A percentile compares a stretch with the other conserved stretches of the same genome.
Evolutionary conservation across 1,140 invertebrate species (phyloP).

Genomic region (Papilio polytes): DNA sequence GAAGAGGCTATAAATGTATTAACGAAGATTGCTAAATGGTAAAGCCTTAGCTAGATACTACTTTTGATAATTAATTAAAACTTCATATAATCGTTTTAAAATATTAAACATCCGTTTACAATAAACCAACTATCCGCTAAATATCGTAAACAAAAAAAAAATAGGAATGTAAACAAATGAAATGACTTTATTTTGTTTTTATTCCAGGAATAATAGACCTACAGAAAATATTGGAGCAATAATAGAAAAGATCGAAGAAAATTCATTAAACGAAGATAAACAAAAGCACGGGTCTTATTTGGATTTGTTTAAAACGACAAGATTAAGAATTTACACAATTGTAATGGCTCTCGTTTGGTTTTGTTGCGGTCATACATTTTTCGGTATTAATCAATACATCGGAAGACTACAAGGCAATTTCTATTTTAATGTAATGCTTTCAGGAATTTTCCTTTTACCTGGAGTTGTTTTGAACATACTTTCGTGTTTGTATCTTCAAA

Average conservation of each 20-base stretch:
- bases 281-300: conserved; percentile 61
- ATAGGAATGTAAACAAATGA: too few relatives aligned
- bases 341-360: conserved; percentile 88
- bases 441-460: conserved; percentile 85
- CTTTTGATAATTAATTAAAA: too few relatives aligned
- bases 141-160: not conserved
- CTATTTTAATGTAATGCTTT: conserved; percentile 89
- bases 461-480: conserved; percentile 86
- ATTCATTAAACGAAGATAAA: conserved; percentile 59
- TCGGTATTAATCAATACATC: conserved; percentile 90
- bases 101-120: too few relatives aligned
- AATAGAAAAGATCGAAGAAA: conserved; percentile 65
- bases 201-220: conserved; percentile 81
- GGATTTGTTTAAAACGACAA: conserved; percentile 88
- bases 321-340: conserved; percentile 89
- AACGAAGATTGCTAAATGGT: conserved; percentile 69
- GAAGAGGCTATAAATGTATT: conserved; percentile 66
- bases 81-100: not conserved
- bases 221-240: conserved; percentile 82
- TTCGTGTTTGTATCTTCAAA: conserved; percentile 85
- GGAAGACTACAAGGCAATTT: conserved; percentile 88
- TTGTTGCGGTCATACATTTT: conserved; percentile 88
- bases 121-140: too few relatives aligned
- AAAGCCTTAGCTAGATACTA: conserved; percentile 38
- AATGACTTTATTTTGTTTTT: conserved; percentile 23